Percentiles rank a stretch among this genome's conserved stretches.
Evolutionary conservation across 2,113 vertebrate species (phyloP).

Genomic region (Rhinogobius similis): DNA sequence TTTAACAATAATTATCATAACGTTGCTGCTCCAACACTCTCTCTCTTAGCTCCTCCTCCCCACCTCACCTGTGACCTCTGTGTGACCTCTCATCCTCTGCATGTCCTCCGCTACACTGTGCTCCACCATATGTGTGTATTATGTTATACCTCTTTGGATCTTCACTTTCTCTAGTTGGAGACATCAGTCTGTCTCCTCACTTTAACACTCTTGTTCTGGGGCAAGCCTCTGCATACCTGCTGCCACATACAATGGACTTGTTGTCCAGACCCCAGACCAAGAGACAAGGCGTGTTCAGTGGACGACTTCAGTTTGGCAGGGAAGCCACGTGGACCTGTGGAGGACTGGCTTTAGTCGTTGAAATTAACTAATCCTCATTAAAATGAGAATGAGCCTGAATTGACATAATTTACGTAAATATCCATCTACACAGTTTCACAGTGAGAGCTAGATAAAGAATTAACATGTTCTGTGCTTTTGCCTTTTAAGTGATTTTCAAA

Average conservation of each 20-base stretch:
- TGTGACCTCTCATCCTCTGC: constrained; percentile 28
- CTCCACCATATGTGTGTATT: constrained; percentile 40
- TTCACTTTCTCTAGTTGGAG: constrained; percentile 13
- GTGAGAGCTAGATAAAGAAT: no score
- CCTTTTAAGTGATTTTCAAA: no score
- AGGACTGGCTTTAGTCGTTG: background rate
- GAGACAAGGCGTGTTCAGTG: constrained; percentile 33
- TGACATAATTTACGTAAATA: background rate
- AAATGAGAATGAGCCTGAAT: background rate
- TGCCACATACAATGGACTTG: constrained; percentile 81
- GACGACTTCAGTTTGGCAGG: constrained; percentile 34
- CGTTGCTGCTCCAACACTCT: background rate
- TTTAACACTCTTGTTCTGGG: constrained; percentile 33
- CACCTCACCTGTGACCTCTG: constrained; percentile 54
- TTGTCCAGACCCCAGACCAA: constrained; percentile 74
- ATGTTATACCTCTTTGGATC: constrained; percentile 67
- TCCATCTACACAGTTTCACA: no score
- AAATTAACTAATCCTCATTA: background rate
- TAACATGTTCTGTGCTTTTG: no score
- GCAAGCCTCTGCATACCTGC: constrained; percentile 64
- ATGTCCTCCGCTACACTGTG: constrained; percentile 41
- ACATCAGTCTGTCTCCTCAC: constrained; percentile 10
- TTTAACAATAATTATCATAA: constrained; percentile 29
- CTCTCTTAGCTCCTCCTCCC: constrained; percentile 9
- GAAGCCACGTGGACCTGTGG: constrained; percentile 8